Evolutionary conservation across 2,797 vertebrate genomes (phyloP).

Genomic region (Microctenopoma steveboyesi): DNA sequence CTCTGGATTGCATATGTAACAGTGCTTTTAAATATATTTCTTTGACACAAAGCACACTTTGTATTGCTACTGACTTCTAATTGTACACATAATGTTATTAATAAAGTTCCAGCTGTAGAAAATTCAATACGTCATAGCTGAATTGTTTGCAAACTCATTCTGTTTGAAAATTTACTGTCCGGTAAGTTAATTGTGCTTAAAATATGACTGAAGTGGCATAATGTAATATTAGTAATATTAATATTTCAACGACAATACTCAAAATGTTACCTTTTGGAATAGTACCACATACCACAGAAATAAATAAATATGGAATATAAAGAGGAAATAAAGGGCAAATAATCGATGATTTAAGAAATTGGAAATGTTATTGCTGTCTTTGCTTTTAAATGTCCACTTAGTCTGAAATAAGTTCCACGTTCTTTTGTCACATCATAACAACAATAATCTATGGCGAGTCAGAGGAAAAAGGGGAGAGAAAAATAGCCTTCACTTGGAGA

Average conservation of each 20-base stretch:
- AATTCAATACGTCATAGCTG: background rate
- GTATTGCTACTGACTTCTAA: background rate
- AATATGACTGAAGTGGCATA: background rate
- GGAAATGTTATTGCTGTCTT: conserved; percentile 45
- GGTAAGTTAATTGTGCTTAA: background rate
- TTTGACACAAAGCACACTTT: too few species aligned
- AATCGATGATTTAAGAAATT: conserved; percentile 22
- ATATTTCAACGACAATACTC: background rate
- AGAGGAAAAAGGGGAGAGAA: conserved; percentile 62
- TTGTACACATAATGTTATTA: background rate
- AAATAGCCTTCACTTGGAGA: conserved; percentile 71
- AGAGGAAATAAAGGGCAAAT: conserved; percentile 54
- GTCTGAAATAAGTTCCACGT: conserved; percentile 58
- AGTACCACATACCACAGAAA: conserved; percentile 7
- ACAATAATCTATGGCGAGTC: conserved; percentile 74
- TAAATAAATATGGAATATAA: conserved; percentile 24
- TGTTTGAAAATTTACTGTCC: background rate
- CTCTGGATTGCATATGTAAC: too few species aligned
- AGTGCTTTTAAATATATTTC: too few species aligned
- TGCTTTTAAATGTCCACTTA: conserved; percentile 60
- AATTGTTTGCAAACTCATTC: background rate
- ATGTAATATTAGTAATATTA: too few species aligned
- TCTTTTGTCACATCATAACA: conserved; percentile 75
- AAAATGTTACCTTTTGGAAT: background rate
- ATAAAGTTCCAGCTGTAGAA: background rate